Evolutionary conservation across 2,113 vertebrate genomes (phyloP), one percentile per base, ranked within the genome.

Genomic region (Neolamprologus falcicula): DNA sequence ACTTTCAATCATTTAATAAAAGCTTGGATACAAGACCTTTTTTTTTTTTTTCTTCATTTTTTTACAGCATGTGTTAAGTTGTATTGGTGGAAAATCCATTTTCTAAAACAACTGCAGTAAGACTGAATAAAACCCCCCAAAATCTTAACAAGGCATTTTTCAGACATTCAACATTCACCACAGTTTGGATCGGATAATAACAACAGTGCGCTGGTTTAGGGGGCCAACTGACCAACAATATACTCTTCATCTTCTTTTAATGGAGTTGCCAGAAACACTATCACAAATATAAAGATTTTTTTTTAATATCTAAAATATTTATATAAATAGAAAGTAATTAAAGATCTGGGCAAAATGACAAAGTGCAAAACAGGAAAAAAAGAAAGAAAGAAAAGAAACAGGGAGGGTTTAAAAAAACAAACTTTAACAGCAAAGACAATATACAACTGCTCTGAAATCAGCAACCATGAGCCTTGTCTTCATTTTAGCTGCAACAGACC

Each of bases 1-100:
- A 90, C 90, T 91, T 94, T 91, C 59, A 96, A 89, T 90, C 80
- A 86, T 95, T 96, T 93, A 95, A 95, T 96, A 94, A 93, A 96
- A 94, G 88, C 91, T 88, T 84, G 73, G 42, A 88, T 94, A 94
- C 83, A 93, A 93, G 86, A 93, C 79, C 54, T 4, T 63, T 82
- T 59, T 88, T 31, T 61, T 7, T 7, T 2, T 2, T 5, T 2
- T 1, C 3, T 0, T 0, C 8, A 1, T 40, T 68, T 40, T 68
- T 68, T 68, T 66, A 93, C 89, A 95, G 88, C 84, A 89, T 92
- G 47, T 86, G 76, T 92, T 90, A 89, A 76, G 31, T 85, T 88
- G 54, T 82, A 90, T 87, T 86, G 57, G 88, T 81, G 83, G 59
- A 83, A 87, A 93, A 92, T 86, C 37, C n/a, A 68, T 92, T 84